Percentiles rank a stretch among this genome's conserved stretches.
Conservation (phyloP, 2,113 vertebrate genomes). For the Colius striatus region DNA sequence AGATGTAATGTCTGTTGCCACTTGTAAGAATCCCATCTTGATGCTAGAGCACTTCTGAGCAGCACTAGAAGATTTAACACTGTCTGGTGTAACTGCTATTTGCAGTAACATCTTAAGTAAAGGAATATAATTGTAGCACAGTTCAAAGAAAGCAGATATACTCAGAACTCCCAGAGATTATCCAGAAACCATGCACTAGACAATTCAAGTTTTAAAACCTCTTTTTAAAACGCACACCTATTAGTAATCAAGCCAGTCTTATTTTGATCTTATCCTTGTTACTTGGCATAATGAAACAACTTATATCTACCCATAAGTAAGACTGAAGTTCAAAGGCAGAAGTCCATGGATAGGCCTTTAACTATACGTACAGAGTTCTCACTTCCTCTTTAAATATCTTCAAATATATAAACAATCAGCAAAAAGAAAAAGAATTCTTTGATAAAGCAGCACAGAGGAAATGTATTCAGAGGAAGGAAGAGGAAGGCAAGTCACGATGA, state of each 20-base stretch:
- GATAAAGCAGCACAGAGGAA: slow-evolving; percentile 58
- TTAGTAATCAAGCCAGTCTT: slow-evolving; percentile 5
- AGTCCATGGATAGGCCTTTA: slow-evolving; percentile 3
- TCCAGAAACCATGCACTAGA: background rate
- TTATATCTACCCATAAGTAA: background rate
- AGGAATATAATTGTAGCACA: background rate
- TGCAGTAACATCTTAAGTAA: background rate
- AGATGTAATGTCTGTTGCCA: background rate
- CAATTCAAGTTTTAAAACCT: slow-evolving; percentile 1
- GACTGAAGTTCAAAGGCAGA: slow-evolving; percentile 33
- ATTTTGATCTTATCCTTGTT: slow-evolving; percentile 31
- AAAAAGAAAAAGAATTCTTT: slow-evolving; percentile 54
- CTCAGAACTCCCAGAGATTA: background rate
- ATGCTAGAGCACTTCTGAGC: background rate
- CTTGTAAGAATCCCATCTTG: background rate
- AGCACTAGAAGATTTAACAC: background rate
- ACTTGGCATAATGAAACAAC: slow-evolving; percentile 20
- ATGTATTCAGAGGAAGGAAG: slow-evolving; percentile 56
- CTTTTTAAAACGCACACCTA: background rate
- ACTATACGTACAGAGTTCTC: background rate
- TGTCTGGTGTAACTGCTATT: background rate
- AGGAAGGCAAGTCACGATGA: slow-evolving; percentile 36
- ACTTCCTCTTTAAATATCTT: slow-evolving; percentile 53
- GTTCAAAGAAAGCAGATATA: background rate
- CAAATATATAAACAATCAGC: slow-evolving; percentile 64